Conservation (phyloP, 2,113 vertebrate species). For the Cephalopholis sonnerati region DNA sequence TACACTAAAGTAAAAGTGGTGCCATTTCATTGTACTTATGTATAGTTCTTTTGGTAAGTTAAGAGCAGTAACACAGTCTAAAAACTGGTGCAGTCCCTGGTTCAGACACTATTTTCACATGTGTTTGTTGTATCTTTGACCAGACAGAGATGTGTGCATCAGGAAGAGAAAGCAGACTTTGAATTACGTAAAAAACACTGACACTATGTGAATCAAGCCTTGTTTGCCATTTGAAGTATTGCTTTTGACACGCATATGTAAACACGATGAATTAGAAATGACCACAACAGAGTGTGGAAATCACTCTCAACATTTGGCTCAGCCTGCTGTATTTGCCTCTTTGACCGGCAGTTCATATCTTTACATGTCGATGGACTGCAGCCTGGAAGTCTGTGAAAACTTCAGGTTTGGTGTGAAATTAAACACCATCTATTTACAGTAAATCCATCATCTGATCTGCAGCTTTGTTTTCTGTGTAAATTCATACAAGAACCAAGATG, state of each 20-base stretch:
- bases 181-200: background rate
- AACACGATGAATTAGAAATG: background rate
- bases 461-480: background rate
- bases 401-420: background rate
- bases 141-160: background rate
- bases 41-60: too few species aligned
- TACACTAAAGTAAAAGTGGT: background rate
- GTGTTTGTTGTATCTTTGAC: background rate
- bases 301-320: background rate
- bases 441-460: background rate
- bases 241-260: background rate
- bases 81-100: background rate
- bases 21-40: too few species aligned
- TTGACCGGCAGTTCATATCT: background rate
- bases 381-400: background rate
- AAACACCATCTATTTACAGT: background rate
- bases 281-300: background rate
- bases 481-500: background rate
- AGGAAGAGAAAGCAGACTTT: background rate
- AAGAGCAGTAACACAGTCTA: background rate
- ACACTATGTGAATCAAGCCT: background rate
- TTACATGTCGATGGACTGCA: background rate
- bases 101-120: background rate
- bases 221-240: background rate
- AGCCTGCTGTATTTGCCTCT: background rate